Conservation (phyloP, 92 coral and sea anemone genomes). For the Ricordea florida region DNA sequence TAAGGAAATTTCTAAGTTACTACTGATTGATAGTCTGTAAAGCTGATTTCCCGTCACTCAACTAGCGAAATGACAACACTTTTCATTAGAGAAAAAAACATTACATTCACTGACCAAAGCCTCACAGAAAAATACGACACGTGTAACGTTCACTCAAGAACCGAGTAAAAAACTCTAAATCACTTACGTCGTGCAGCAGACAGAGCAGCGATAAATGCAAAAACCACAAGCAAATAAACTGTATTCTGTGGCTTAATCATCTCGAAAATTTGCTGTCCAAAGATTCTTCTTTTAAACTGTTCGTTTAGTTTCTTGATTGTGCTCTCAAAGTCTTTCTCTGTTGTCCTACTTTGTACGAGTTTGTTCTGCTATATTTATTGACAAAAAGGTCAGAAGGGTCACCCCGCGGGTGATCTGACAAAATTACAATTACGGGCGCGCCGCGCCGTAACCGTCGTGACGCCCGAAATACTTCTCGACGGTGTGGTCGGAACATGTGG, state of each 20-base stretch:
- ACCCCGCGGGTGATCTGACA: not conserved
- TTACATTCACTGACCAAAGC: too few species aligned
- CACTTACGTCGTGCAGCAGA: not conserved
- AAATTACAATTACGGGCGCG: not conserved
- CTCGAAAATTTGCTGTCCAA: not conserved
- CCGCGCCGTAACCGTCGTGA: not conserved
- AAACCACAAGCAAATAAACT: not conserved
- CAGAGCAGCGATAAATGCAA: not conserved
- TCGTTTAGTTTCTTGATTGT: not conserved
- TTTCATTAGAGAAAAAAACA: too few species aligned
- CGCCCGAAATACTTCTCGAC: not conserved
- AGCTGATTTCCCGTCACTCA: too few species aligned
- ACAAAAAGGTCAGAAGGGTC: not conserved
- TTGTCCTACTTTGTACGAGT: not conserved
- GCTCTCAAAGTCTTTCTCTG: not conserved
- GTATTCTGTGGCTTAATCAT: not conserved
- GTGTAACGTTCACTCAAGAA: not conserved
- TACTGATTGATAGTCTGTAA: too few species aligned
- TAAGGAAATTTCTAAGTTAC: too few species aligned
- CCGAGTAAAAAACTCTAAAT: not conserved
- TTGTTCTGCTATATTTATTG: slow-evolving; percentile 6
- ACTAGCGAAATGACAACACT: too few species aligned
- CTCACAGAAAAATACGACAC: not conserved
- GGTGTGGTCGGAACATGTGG: slow-evolving; percentile 37
- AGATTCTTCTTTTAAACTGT: not conserved